Evolutionary conservation across 2,113 vertebrate species (phyloP).

Genomic region (Embiotoca jacksoni): DNA sequence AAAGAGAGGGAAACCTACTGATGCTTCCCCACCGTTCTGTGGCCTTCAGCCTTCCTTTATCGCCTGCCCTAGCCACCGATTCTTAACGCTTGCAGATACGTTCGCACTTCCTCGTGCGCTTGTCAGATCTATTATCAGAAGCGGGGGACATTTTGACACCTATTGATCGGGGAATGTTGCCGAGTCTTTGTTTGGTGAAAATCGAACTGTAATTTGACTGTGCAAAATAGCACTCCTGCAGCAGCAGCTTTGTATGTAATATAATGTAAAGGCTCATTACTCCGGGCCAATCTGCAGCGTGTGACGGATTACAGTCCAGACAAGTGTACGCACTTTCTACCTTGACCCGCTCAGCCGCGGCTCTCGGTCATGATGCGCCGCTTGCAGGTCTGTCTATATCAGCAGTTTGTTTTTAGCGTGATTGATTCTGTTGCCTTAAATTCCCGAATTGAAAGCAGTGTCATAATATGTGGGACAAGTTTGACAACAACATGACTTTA

Average conservation of each 20-base stretch:
- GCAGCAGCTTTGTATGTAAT: constrained; percentile 55
- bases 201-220: constrained; percentile 63
- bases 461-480: constrained; percentile 43
- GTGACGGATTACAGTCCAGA: constrained; percentile 49
- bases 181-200: constrained; percentile 67
- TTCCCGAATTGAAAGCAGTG: constrained; percentile 23
- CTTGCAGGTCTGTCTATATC: constrained; percentile 38
- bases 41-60: neutral
- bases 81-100: constrained; percentile 38
- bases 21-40: neutral
- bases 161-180: constrained; percentile 61
- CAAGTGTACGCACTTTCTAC: constrained; percentile 46
- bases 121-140: constrained; percentile 58
- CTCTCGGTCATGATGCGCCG: constrained; percentile 37
- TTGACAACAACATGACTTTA: constrained; percentile 40
- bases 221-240: constrained; percentile 43
- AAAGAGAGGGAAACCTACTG: neutral
- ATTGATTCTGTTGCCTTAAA: constrained; percentile 70
- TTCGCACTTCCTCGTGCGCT: constrained; percentile 29
- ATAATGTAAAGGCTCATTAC: constrained; percentile 67
- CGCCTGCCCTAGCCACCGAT: neutral
- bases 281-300: constrained; percentile 41
- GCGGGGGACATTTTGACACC: constrained; percentile 57
- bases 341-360: constrained; percentile 52
- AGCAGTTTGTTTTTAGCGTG: constrained; percentile 64